phyloP scores from a whole-genome alignment of 1,140 invertebrate genomes.

The Epicauta chinensis region DNA sequence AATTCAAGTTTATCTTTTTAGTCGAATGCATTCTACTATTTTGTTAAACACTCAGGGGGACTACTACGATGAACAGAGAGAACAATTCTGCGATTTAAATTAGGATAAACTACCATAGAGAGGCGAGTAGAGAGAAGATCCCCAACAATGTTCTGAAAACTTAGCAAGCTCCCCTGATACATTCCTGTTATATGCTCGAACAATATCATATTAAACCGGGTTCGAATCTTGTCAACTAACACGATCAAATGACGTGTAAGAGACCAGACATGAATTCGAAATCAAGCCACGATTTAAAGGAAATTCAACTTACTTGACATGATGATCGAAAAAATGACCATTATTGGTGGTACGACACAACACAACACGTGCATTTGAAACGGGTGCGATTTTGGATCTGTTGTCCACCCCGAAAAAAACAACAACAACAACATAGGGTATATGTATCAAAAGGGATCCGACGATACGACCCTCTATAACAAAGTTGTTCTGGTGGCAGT shows the following conservation, averaged over 20 bases:
- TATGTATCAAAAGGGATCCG: conserved; percentile 12
- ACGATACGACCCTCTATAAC: conserved; percentile 9
- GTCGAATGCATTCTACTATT: conserved; percentile 25
- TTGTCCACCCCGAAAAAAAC: conserved; percentile 4
- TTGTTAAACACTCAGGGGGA: conserved; percentile 8
- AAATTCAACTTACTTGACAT: too few species aligned
- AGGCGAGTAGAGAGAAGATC: conserved; percentile 2
- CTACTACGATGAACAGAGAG: conserved; percentile 13
- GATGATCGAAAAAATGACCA: too few species aligned
- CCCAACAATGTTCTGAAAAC: conserved; percentile 11
- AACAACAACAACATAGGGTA: neutral
- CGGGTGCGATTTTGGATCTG: conserved; percentile 6
- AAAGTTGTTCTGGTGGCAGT: neutral
- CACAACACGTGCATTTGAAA: too few species aligned
- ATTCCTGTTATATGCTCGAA: too few species aligned
- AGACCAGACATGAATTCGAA: conserved; percentile 29
- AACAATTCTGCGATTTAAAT: conserved; percentile 29
- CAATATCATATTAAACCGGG: too few species aligned
- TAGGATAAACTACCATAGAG: conserved; percentile 22
- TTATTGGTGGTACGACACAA: too few species aligned
- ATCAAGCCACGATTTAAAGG: neutral
- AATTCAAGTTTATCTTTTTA: conserved; percentile 28
- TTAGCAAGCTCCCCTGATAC: too few species aligned
- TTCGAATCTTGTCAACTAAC: conserved; percentile 22
- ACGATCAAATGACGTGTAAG: conserved; percentile 37